These are phyloP conservation scores for Gadus chalcogrammus DNA, from an alignment of 2,113 vertebrate genomes.

Conservation along the genomic window DNA sequence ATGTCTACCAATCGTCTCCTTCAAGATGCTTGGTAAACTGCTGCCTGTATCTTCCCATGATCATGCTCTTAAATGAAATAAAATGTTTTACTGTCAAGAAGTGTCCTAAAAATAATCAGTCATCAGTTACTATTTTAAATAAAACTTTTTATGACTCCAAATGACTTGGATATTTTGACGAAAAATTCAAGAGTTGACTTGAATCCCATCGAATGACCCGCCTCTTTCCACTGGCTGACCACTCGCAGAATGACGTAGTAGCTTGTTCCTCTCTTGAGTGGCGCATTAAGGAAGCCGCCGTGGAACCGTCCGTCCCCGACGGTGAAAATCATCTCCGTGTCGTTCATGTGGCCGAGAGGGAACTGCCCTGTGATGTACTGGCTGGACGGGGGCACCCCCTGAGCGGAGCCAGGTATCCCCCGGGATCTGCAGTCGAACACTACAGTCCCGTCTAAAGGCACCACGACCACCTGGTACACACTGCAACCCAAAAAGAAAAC, in stretches of 20 bases:
- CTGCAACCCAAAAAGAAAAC: slow-evolving; percentile 57
- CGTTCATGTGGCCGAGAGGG: slow-evolving; percentile 57
- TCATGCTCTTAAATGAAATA: no score
- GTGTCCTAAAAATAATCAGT: neutral
- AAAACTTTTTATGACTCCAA: neutral
- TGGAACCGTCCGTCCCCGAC: slow-evolving; percentile 86
- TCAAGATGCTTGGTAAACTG: no score
- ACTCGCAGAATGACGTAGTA: slow-evolving; percentile 85
- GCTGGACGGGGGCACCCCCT: slow-evolving; percentile 44
- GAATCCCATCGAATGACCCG: slow-evolving; percentile 47
- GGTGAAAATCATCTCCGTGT: slow-evolving; percentile 72
- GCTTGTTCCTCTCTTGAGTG: slow-evolving; percentile 78
- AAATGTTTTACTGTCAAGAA: no score
- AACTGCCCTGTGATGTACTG: slow-evolving; percentile 85
- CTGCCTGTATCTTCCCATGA: no score
- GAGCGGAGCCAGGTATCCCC: slow-evolving; percentile 58
- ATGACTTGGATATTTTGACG: neutral
- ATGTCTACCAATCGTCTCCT: no score
- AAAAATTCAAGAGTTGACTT: neutral
- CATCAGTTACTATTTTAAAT: neutral
- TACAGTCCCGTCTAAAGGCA: slow-evolving; percentile 72
- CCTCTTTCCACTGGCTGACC: slow-evolving; percentile 85
- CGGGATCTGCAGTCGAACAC: slow-evolving; percentile 81
- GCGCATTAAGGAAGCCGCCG: slow-evolving; percentile 84
- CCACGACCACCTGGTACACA: slow-evolving; percentile 89